Base-by-base conservation (phyloP, 2,797 vertebrate species). In the Argya squamiceps region DNA sequence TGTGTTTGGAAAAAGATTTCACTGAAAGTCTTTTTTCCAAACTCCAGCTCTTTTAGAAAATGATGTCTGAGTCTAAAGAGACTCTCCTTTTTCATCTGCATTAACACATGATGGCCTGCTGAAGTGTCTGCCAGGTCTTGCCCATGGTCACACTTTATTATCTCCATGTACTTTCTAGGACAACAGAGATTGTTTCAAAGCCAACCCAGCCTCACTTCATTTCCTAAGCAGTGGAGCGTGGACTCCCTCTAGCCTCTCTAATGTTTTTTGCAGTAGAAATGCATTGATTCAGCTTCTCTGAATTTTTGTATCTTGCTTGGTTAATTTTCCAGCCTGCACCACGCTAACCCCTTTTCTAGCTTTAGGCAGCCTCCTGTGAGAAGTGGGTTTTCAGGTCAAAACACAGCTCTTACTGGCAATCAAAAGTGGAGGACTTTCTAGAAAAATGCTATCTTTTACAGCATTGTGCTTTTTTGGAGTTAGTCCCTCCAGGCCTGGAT, bases 361-460 rank as follows among this genome's bases (percentile, higher is more conserved):
- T 93, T 84, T 84, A 89, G 88, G 93, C 92, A 73, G 77, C 63
- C 44, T 94, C 36, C 74, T 84, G 63, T 68, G 53, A 93, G 52
- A 96, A 96, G 88, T 95, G 67, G 92, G 90, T 97, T 96, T 97
- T 90, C 90, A 96, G 96, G 94, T 96, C 93, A 96, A 84, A 94
- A 73, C 79, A 60, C 71, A 83, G 87, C 71, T 88, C 56, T 88
- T 58, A 32, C 80, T 96, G 75, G 80, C 87, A 91, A 70, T 84
- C 83, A 53, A 6, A 89, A 84, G 27, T 69, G 39, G 91, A 81
- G 69, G 69, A 41, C 62, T 75, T 92, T 65, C 88, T 92, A 93
- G 91, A 94, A 84, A 91, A 94, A 94, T 64, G 63, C 32, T 30
- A 20, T 81, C 53, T 77, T 79, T 79, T 75, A 74, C 39, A 87